Conservation (phyloP, 2,888 invertebrate genomes). For the Smittia aterrima region DNA sequence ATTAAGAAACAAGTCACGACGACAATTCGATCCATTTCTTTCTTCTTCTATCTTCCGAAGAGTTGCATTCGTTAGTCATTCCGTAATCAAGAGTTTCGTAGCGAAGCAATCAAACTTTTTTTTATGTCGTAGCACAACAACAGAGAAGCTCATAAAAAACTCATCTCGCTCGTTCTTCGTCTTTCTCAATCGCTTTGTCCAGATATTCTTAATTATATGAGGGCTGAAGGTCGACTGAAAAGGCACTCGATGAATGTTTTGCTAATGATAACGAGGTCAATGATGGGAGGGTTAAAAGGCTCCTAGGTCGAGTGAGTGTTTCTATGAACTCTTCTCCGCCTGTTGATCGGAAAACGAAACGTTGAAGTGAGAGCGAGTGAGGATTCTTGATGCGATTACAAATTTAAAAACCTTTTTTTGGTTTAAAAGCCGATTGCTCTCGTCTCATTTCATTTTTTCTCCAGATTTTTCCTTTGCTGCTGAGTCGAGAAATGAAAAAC, state of each 20-base stretch:
- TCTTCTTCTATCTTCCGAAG: too few species aligned
- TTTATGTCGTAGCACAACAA: too few species aligned
- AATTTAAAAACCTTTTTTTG: background rate
- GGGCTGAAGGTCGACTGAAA: background rate
- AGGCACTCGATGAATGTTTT: background rate
- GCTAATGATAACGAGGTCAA: constrained; percentile 11
- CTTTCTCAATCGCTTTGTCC: too few species aligned
- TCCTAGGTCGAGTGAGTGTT: background rate
- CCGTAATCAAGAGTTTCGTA: too few species aligned
- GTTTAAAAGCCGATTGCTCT: background rate
- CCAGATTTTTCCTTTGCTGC: background rate
- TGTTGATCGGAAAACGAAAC: background rate
- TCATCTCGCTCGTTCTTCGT: too few species aligned
- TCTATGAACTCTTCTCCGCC: background rate
- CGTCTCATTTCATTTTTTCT: background rate
- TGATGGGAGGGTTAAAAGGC: background rate
- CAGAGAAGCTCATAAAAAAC: too few species aligned
- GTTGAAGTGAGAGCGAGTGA: background rate
- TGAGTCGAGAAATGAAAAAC: background rate
- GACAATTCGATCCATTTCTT: too few species aligned
- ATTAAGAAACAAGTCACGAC: too few species aligned
- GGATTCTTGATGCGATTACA: background rate
- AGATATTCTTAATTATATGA: too few species aligned
- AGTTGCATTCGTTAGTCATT: too few species aligned
- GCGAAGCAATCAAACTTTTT: too few species aligned